These are phyloP conservation scores for Hormaphis cornu DNA, from an alignment of 1,140 invertebrate genomes.

Conservation along the genomic window DNA sequence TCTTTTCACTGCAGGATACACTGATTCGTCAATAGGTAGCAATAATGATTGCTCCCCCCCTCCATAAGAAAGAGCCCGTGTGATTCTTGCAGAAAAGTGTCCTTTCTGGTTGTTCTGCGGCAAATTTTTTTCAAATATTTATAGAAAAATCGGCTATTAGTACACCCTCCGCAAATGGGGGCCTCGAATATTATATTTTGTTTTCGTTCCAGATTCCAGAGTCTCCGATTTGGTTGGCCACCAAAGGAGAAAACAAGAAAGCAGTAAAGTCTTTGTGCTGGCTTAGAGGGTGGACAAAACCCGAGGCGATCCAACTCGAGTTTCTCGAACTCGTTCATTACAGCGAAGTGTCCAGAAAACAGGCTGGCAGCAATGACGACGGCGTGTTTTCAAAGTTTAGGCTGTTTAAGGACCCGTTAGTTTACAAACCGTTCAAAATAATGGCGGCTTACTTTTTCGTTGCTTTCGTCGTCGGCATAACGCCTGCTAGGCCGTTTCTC, in stretches of 20 bases:
- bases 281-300: slow-evolving; percentile 46
- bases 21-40: no score
- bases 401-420: not conserved
- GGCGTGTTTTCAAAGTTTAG: not conserved
- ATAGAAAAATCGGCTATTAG: no score
- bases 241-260: slow-evolving; percentile 45
- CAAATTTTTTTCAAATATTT: no score
- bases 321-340: slow-evolving; percentile 42
- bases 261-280: slow-evolving; percentile 46
- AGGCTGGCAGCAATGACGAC: not conserved
- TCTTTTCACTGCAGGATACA: no score
- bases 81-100: no score
- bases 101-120: no score
- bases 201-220: slow-evolving; percentile 48
- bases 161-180: no score
- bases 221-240: slow-evolving; percentile 55
- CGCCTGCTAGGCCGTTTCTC: not conserved
- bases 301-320: slow-evolving; percentile 44
- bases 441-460: not conserved
- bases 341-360: slow-evolving; percentile 31
- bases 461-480: not conserved
- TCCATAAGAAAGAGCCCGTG: no score
- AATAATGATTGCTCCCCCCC: no score
- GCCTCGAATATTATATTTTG: not conserved
- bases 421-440: not conserved